Percentiles rank a stretch among this genome's conserved stretches.
Evolutionary conservation across 2,113 vertebrate species (phyloP).

Genomic region (Dolichotis patagonum): DNA sequence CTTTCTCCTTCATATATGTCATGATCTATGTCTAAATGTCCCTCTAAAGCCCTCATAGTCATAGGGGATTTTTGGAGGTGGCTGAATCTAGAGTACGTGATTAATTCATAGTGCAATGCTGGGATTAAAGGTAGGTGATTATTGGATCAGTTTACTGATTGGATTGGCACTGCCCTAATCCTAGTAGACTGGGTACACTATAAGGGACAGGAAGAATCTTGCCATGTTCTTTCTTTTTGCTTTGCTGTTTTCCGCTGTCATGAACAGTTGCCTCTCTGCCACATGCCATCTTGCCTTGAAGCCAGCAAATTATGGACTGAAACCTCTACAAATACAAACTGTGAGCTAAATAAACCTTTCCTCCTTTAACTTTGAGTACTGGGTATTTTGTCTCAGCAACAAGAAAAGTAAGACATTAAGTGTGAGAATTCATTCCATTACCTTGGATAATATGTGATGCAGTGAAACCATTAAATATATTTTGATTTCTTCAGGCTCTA

Average conservation of each 20-base stretch:
- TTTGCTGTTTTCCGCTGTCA: background rate
- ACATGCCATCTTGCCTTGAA: background rate
- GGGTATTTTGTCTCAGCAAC: background rate
- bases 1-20: slow-evolving; percentile 85
- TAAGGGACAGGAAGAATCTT: background rate
- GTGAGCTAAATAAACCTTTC: background rate
- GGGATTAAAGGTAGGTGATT: background rate
- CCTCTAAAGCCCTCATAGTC: background rate
- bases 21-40: background rate
- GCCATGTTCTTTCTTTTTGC: background rate
- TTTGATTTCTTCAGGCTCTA: slow-evolving; percentile 68
- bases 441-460: slow-evolving; percentile 67
- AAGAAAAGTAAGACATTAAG: background rate
- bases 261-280: background rate
- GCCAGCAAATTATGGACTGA: background rate
- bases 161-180: background rate
- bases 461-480: slow-evolving; percentile 27
- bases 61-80: background rate
- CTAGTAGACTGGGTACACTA: background rate
- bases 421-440: slow-evolving; percentile 86
- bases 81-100: background rate
- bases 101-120: background rate
- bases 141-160: background rate
- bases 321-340: background rate
- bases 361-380: background rate